Conservation (phyloP, 2,113 vertebrate genomes). For the Poicephalus meyeri region DNA sequence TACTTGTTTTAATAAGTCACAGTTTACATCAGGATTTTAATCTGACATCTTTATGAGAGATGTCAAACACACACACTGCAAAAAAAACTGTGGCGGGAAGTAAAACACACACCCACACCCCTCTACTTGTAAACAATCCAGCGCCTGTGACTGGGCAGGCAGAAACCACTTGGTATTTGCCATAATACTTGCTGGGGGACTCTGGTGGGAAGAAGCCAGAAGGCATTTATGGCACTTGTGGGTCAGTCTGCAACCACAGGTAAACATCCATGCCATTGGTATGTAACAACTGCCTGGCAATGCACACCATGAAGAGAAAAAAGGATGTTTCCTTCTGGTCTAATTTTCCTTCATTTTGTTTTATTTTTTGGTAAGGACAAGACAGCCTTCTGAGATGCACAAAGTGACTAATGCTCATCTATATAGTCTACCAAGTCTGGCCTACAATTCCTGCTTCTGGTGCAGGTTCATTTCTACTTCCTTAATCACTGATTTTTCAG, state of each 20-base stretch:
- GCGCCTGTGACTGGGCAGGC: neutral
- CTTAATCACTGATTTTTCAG: neutral
- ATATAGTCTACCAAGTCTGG: neutral
- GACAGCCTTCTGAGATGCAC: neutral
- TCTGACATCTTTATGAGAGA: neutral
- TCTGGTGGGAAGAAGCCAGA: neutral
- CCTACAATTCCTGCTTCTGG: neutral
- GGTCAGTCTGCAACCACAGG: neutral
- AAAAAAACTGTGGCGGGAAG: neutral
- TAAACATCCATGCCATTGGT: neutral
- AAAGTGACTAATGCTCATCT: rapidly evolving
- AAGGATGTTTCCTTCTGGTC: neutral
- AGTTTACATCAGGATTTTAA: neutral
- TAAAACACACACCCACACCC: neutral
- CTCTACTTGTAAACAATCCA: neutral
- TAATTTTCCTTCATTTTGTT: neutral
- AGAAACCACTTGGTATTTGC: neutral
- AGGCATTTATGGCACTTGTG: neutral
- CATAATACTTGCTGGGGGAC: neutral
- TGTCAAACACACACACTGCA: neutral
- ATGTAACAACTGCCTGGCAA: neutral
- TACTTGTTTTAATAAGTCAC: neutral
- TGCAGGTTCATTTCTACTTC: neutral
- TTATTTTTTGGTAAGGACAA: neutral
- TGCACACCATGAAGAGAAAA: neutral